Conservation (phyloP, 2,113 vertebrate genomes). For the Macheiramphus alcinus region DNA sequence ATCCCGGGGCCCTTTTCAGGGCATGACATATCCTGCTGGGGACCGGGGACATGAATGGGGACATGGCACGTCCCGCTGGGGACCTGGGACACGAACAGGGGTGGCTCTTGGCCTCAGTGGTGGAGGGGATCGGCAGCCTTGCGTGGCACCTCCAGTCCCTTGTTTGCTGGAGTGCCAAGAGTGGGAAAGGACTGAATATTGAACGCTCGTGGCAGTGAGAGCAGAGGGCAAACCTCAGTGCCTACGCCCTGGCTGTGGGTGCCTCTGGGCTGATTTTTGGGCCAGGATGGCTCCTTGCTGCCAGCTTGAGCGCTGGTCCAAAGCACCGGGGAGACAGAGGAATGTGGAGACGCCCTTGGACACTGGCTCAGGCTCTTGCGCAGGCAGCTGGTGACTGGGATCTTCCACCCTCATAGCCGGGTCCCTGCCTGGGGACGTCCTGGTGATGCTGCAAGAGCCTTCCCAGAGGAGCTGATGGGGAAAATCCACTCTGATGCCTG, state of each 20-base stretch:
- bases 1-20: accelerated
- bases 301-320: neutral
- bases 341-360: neutral
- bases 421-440: neutral
- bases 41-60: neutral
- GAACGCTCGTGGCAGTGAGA: accelerated
- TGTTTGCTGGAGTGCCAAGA: neutral
- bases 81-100: neutral
- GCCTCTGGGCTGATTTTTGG: neutral
- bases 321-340: neutral
- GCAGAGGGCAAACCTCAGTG: neutral
- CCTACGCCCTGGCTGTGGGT: neutral
- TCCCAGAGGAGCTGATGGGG: neutral
- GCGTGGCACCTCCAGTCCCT: neutral
- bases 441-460: neutral
- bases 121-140: neutral
- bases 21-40: neutral
- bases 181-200: neutral
- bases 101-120: neutral
- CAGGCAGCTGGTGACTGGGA: neutral
- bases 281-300: neutral
- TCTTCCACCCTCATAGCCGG: neutral
- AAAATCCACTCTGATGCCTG: neutral
- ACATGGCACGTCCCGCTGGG: neutral
- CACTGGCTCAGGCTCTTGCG: neutral